These are phyloP conservation scores for Sebastes diploproa DNA, from an alignment of 2,797 vertebrate genomes.

Conservation along the genomic window DNA sequence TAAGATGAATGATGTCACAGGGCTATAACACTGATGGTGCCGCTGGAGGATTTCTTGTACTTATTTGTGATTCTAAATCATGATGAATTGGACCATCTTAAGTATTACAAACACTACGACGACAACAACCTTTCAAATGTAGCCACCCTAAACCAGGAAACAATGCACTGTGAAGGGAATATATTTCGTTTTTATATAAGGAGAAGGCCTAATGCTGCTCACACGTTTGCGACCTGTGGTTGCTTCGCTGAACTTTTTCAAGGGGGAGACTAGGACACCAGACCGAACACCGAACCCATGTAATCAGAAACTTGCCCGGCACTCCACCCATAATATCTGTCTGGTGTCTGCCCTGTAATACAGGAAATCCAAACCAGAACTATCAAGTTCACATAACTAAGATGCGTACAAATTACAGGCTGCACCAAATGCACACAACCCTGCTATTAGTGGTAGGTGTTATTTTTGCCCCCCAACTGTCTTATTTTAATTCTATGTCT, in stretches of 20 bases:
- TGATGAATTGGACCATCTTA: constrained; percentile 20
- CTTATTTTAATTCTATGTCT: constrained; percentile 78
- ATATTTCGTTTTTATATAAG: neutral
- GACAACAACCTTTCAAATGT: constrained; percentile 15
- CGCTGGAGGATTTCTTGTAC: constrained; percentile 23
- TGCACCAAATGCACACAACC: constrained; percentile 62
- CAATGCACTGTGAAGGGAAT: neutral
- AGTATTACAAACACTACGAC: neutral
- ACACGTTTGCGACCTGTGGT: constrained; percentile 19
- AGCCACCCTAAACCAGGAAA: neutral
- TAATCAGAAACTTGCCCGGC: constrained; percentile 65
- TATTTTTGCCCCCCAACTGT: constrained; percentile 70
- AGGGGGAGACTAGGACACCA: constrained; percentile 27
- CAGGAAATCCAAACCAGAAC: constrained; percentile 74
- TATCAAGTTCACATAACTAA: constrained; percentile 73
- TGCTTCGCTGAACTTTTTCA: constrained; percentile 35
- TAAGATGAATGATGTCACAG: constrained; percentile 71
- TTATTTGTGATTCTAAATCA: constrained; percentile 38
- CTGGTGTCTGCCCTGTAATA: constrained; percentile 80
- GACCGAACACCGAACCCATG: constrained; percentile 41
- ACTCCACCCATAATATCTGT: constrained; percentile 72
- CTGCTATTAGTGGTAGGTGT: constrained; percentile 79
- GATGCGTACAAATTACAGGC: constrained; percentile 76
- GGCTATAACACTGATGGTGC: constrained; percentile 33
- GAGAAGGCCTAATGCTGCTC: neutral